phyloP scores from a whole-genome alignment of 2,113 vertebrate species.

The Falcunculus frontatus region DNA sequence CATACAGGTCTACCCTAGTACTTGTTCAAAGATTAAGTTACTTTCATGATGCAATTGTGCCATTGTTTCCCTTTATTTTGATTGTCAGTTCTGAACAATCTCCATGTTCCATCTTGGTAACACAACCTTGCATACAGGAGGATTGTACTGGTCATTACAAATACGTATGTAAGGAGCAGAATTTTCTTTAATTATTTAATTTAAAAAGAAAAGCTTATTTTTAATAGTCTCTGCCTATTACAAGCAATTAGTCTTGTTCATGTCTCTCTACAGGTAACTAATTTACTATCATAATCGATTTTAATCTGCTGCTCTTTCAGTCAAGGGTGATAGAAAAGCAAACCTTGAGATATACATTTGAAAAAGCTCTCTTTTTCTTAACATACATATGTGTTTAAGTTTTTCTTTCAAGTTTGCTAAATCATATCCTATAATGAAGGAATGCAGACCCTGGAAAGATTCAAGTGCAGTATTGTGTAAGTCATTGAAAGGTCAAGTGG shows the following conservation, averaged over 20 bases:
- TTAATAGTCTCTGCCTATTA: neutral
- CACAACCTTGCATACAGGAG: neutral
- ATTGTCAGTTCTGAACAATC: neutral
- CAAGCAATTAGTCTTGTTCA: neutral
- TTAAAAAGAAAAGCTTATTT: neutral
- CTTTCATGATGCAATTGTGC: neutral
- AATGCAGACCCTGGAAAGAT: neutral
- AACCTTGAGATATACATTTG: neutral
- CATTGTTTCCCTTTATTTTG: neutral
- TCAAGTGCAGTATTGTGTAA: neutral
- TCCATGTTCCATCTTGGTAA: neutral
- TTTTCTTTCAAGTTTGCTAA: neutral
- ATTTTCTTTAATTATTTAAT: neutral
- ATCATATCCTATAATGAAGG: neutral
- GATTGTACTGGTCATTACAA: neutral
- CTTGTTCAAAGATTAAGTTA: neutral
- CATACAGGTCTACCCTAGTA: neutral
- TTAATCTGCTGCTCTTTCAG: neutral
- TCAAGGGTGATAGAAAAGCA: neutral
- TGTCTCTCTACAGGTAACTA: neutral
- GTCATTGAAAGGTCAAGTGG: neutral
- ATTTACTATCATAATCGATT: neutral
- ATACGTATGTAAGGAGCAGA: rapidly evolving
- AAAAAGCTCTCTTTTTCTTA: neutral
- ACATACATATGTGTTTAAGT: neutral